Conservation (phyloP, 1,140 invertebrate species). For the Dermatophagoides farinae region DNA sequence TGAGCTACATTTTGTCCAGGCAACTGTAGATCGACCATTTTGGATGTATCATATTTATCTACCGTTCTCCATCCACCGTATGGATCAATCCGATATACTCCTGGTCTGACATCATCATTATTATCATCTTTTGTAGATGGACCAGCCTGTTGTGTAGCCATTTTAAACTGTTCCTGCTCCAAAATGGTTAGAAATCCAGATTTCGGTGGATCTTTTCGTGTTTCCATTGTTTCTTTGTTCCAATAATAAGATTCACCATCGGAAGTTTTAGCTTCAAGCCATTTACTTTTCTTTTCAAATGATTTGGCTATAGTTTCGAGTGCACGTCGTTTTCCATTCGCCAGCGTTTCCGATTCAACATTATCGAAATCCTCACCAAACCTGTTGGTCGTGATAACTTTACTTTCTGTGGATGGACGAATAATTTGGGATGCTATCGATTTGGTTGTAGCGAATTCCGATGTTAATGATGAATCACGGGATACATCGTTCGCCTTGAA, state of each 20-base stretch:
- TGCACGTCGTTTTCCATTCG: conserved; percentile 5
- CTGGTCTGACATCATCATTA: background rate
- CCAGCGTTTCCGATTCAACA: background rate
- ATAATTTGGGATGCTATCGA: background rate
- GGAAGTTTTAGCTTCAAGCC: conserved; percentile 18
- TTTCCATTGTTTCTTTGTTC: conserved; percentile 17
- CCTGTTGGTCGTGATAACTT: background rate
- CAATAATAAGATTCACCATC: conserved; percentile 19
- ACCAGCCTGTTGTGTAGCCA: background rate
- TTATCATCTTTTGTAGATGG: background rate
- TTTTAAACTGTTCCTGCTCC: conserved; percentile 10
- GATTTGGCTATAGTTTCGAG: conserved; percentile 6
- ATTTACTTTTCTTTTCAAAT: conserved; percentile 14
- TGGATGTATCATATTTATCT: background rate
- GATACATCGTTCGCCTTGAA: conserved; percentile 51
- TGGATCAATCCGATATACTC: background rate
- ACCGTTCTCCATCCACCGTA: conserved; percentile 10
- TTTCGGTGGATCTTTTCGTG: conserved; percentile 7
- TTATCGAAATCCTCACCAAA: conserved; percentile 12
- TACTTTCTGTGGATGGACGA: background rate
- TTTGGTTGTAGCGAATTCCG: background rate
- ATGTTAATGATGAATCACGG: conserved; percentile 36
- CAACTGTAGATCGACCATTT: conserved; percentile 7
- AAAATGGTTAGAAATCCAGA: conserved; percentile 2
- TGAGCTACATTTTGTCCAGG: background rate